Percentiles rank a stretch among this genome's conserved stretches.
phyloP scores from a whole-genome alignment of 2,113 vertebrate species.

The Pygoscelis adeliae region DNA sequence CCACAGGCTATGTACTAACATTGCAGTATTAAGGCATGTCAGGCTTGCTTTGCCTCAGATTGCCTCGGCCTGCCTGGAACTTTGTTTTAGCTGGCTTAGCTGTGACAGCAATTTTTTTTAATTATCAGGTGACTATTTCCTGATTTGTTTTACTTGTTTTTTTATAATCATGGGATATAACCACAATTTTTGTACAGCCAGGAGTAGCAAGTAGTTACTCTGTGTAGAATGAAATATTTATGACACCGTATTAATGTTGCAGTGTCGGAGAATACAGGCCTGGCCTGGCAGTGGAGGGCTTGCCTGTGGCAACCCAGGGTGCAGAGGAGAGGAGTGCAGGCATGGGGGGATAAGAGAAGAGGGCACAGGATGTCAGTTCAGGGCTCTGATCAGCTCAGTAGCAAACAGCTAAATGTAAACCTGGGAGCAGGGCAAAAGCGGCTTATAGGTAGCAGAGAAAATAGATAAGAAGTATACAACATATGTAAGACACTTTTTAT shows the following conservation, averaged over 20 bases:
- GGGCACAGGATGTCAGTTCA: not conserved
- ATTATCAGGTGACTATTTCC: not conserved
- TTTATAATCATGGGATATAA: not conserved
- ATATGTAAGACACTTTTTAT: not conserved
- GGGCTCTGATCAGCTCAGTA: not conserved
- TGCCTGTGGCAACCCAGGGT: not conserved
- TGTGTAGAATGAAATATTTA: not conserved
- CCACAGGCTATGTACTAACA: not conserved
- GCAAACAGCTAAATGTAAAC: not conserved
- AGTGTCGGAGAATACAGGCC: not conserved
- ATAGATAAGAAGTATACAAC: not conserved
- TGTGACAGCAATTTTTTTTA: not conserved
- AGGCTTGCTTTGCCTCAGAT: not conserved
- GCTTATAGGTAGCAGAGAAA: not conserved
- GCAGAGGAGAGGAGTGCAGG: not conserved
- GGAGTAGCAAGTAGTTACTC: not conserved
- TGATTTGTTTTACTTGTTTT: not conserved
- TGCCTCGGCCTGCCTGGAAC: not conserved
- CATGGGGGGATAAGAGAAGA: not conserved
- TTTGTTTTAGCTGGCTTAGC: not conserved
- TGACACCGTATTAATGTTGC: not conserved
- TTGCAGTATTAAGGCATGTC: not conserved
- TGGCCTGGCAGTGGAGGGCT: not conserved
- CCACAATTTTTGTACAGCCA: not conserved
- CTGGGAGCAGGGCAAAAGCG: not conserved